Evolutionary conservation across 2,797 vertebrate genomes (phyloP), one percentile per base, ranked within the genome.

Genomic region (Cetoscarus ocellatus): DNA sequence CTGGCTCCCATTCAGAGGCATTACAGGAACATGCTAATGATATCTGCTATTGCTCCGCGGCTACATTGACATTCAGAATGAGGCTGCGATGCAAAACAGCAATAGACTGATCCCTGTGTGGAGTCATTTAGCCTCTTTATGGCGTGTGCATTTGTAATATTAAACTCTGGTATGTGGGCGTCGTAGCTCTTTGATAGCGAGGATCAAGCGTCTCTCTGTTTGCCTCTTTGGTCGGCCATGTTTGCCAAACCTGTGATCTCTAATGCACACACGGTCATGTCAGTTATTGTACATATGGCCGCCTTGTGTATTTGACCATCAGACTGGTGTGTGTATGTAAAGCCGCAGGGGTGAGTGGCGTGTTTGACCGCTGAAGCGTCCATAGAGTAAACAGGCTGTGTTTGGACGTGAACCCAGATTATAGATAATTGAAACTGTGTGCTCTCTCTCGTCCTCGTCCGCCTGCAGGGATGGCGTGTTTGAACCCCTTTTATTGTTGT

Each of bases 21-120:
- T 89, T 86, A 68, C 80, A 69, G 49, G 82, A 53, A 79, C 79
- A 84, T 84, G 67, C 80, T 89, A 87, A 89, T 85, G 85, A 83
- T 76, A 82, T 79, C 65, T 79, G 68, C 47, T 80, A 76, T 85
- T 83, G 82, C 58, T 8, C 52, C 15, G 5, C 66, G 3, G 75
- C 75, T 58, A 48, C 79, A 59, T 52, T 73, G 65, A 86, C 80
- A 75, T 71, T 67, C 82, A 61, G 45, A 53, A 74, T 61, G 79
- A 60, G 76, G 63, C 39, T 59, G 59, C 61, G 36, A 51, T 78
- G 38, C 63, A 52, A 69, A 80, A 69, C 54, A 17, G 47, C 17
- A 7, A 53, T 45, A 27, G 15, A 66, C 38, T 1, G 11, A 35
- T 61, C 39, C 51, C 40, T 34, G 19, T 18, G 4, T n/a, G 27